Conservation (phyloP, 2,888 invertebrate genomes). For the Ecdyonurus torrentis region DNA sequence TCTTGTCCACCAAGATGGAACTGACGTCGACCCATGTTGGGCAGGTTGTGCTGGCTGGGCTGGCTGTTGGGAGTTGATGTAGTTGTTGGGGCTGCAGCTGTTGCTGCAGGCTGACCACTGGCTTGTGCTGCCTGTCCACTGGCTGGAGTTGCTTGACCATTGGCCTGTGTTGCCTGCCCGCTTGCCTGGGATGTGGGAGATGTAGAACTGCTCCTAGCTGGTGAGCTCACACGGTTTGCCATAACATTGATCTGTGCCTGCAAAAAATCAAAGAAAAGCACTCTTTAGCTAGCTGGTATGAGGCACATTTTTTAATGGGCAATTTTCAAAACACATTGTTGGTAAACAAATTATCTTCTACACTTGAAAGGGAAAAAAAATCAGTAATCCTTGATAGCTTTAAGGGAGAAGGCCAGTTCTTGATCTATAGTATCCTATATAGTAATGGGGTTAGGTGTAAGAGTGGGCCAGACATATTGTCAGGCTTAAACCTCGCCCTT, state of each 20-base stretch:
- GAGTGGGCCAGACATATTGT: too few relatives aligned
- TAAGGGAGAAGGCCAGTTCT: too few relatives aligned
- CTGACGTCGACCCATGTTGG: not conserved
- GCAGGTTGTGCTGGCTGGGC: constrained; percentile 9
- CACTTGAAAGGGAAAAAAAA: too few relatives aligned
- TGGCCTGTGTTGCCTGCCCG: constrained; percentile 10
- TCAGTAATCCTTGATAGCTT: too few relatives aligned
- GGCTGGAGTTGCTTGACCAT: constrained; percentile 11
- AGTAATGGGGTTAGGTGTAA: too few relatives aligned
- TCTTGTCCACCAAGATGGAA: constrained; percentile 20
- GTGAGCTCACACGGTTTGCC: constrained; percentile 12
- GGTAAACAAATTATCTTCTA: too few relatives aligned
- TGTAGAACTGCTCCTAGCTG: constrained; percentile 7
- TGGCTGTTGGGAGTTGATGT: constrained; percentile 14
- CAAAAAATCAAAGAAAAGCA: constrained; percentile 10
- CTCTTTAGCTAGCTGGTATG: not conserved
- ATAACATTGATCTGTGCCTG: constrained; percentile 20
- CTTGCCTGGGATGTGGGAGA: constrained; percentile 11
- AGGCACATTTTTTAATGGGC: too few relatives aligned
- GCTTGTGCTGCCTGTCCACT: constrained; percentile 16
- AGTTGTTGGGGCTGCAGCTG: constrained; percentile 13
- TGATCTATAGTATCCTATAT: too few relatives aligned
- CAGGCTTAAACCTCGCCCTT: too few relatives aligned
- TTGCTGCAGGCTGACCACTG: constrained; percentile 14
- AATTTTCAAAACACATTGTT: too few relatives aligned